Evolutionary conservation across 2,888 invertebrate species (phyloP).

Genomic region (Acanthopleura granulata): DNA sequence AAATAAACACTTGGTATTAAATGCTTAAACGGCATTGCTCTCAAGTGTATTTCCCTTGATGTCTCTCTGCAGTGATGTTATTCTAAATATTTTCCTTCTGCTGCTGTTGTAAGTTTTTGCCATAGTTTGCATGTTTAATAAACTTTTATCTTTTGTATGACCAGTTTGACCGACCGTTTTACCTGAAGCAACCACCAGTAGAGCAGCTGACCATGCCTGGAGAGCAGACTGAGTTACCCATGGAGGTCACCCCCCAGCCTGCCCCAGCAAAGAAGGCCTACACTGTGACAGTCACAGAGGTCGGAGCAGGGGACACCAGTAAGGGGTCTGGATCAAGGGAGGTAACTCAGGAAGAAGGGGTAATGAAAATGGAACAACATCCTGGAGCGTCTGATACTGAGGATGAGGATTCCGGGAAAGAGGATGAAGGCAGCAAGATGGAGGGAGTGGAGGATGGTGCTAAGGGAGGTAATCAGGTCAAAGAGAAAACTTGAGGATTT

Average conservation of each 20-base stretch:
- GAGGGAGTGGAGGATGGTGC: background rate
- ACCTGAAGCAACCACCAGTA: conserved; percentile 9
- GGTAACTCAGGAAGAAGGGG: background rate
- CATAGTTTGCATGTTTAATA: too few species aligned
- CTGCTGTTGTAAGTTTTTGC: too few species aligned
- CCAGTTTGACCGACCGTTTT: conserved; percentile 18
- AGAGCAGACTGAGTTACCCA: background rate
- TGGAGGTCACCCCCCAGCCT: background rate
- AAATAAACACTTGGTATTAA: too few species aligned
- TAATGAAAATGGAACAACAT: background rate
- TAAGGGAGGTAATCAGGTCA: background rate
- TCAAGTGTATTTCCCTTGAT: too few species aligned
- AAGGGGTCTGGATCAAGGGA: background rate
- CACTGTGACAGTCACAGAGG: background rate
- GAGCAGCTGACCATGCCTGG: conserved; percentile 11
- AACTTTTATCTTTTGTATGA: background rate
- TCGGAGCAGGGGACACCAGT: background rate
- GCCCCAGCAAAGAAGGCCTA: background rate
- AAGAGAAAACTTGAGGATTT: background rate
- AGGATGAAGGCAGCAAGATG: background rate
- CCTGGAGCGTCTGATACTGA: conserved; percentile 1
- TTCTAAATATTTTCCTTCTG: too few species aligned
- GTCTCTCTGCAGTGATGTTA: too few species aligned
- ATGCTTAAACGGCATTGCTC: too few species aligned
- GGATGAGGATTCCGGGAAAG: background rate